These are phyloP conservation scores for Tupaia chinensis DNA, from an alignment of 2,113 vertebrate species.

Conservation along the genomic window DNA sequence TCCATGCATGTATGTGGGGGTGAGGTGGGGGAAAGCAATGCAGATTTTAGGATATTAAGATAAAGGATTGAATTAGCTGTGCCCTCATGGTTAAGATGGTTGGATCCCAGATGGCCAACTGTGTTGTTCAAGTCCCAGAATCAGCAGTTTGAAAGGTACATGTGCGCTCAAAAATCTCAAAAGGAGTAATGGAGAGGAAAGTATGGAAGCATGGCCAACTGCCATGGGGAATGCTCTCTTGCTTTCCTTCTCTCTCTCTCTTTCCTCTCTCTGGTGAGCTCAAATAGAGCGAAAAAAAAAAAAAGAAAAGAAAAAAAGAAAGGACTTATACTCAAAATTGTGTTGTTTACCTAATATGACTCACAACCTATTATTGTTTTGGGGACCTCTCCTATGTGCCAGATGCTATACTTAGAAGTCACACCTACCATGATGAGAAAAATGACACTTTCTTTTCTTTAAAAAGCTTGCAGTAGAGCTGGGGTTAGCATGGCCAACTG, in stretches of 20 bases:
- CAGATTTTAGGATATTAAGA: neutral
- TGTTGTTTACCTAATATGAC: neutral
- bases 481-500: neutral
- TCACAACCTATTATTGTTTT: neutral
- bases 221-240: no score
- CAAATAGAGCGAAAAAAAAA: no score
- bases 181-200: no score
- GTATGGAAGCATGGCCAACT: no score
- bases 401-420: neutral
- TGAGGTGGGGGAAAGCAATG: neutral
- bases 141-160: no score
- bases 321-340: neutral
- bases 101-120: no score
- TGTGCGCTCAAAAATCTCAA: no score
- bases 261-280: no score
- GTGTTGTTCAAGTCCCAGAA: no score
- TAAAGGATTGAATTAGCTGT: neutral
- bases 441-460: neutral
- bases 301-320: no score
- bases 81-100: no score
- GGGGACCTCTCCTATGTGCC: neutral
- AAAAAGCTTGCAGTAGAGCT: neutral
- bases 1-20: fast-evolving
- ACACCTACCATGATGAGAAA: neutral
- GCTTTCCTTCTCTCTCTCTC: no score